Evolutionary conservation across 2,888 invertebrate genomes (phyloP), one percentile per base, ranked within the genome.

Genomic region (Aproaerema taeniolella): DNA sequence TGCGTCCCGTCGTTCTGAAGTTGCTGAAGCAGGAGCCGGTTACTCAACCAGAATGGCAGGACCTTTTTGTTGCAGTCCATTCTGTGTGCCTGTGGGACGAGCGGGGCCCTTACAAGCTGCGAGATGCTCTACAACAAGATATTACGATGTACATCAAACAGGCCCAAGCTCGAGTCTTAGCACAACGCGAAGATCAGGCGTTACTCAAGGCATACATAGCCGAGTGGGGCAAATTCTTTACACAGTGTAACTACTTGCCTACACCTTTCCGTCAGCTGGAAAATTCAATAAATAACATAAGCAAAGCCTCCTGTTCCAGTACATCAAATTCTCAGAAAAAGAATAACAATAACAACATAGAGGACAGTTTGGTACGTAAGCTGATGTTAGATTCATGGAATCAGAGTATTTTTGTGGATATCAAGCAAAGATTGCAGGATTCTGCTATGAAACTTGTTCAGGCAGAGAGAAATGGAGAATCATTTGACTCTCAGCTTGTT

Each of bases 301-400:
- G 78, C 46, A 85, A 82, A 58, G 86, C 71, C 25, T 57, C 73
- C 12, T 75, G 67, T 51, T 74, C 81, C 7, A 82, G 74, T 52
- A 54, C 77, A 16, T 73, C 83, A 31, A 75, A 63, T 63, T 66
- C 80, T 39, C 82, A 81, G 49, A 85, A 87, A 55, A 85, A 88
- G 62, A 87, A 87, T 51, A 80, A 86, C 46, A 85, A 85, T 43
- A 88, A 89, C 74, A 88, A 87, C 77, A 88, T 89, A 47, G 97
- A 97, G 54, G 97, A 97, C 61, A 96, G 95, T 77, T 92, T 97
- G 58, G 97, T 98, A 35, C 90, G 97, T 8, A 91, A 98, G 90
- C 82, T 98, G 45, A 99, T 99, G 99, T 88, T 99, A 47, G 98
- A 98, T 75, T 96, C 95, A 43, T 99, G 99, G 99, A 98, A 99